A percentile compares a stretch with the other conserved stretches of the same genome.
Evolutionary conservation across 1,140 invertebrate genomes (phyloP).

Genomic region (Leptopilina boulardi): DNA sequence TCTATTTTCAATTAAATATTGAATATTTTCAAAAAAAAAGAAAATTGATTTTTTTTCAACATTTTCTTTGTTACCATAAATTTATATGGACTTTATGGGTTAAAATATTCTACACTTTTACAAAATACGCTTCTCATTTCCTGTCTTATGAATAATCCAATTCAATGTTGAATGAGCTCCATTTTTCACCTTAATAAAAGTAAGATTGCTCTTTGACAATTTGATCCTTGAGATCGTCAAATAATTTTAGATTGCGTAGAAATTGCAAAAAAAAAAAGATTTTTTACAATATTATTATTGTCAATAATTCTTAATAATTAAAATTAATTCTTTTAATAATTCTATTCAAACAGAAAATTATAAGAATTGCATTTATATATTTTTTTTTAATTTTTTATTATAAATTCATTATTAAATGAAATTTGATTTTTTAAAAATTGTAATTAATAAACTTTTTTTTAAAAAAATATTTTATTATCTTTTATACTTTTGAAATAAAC

Average conservation of each 20-base stretch:
- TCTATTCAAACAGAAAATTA: too few relatives aligned
- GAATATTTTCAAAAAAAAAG: not conserved
- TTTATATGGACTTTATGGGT: not conserved
- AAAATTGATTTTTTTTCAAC: not conserved
- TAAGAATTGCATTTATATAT: too few relatives aligned
- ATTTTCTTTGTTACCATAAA: not conserved
- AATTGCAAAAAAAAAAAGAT: not conserved
- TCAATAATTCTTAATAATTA: too few relatives aligned
- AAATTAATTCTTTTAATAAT: too few relatives aligned
- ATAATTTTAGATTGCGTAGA: not conserved
- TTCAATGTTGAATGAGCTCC: not conserved
- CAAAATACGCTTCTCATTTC: not conserved
- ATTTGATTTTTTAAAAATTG: too few relatives aligned
- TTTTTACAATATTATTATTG: not conserved
- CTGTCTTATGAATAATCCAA: slow-evolving; percentile 1
- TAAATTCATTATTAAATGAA: too few relatives aligned
- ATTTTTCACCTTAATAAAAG: slow-evolving; percentile 10
- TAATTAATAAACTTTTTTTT: too few relatives aligned
- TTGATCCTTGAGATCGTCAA: not conserved
- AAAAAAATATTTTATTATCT: too few relatives aligned
- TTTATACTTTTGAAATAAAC: too few relatives aligned
- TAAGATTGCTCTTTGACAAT: slow-evolving; percentile 15
- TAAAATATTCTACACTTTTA: slow-evolving; percentile 9
- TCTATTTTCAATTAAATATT: not conserved
- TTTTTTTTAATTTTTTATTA: too few relatives aligned